These are phyloP conservation scores for Nephrotoma appendiculata DNA, from an alignment of 2,888 invertebrate species.

Conservation along the genomic window DNA sequence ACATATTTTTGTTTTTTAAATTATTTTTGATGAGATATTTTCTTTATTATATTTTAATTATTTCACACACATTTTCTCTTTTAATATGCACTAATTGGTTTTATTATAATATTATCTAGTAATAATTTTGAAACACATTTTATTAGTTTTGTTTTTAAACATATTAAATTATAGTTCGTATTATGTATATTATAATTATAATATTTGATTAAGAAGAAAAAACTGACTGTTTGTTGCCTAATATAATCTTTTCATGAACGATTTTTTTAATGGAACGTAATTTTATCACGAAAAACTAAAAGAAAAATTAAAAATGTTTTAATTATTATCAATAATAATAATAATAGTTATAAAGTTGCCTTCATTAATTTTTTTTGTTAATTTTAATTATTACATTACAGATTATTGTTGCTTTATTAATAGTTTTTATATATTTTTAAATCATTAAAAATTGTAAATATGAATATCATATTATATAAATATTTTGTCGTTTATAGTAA, in stretches of 20 bases:
- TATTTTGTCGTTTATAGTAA: not conserved
- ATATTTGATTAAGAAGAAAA: not conserved
- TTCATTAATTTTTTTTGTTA: not conserved
- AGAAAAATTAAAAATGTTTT: not conserved
- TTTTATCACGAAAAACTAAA: not conserved
- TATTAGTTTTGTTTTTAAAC: not conserved
- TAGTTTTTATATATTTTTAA: not conserved
- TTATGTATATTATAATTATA: not conserved
- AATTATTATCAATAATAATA: not conserved
- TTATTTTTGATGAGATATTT: not conserved
- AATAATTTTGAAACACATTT: not conserved
- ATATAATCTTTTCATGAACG: not conserved
- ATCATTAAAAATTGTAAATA: not conserved
- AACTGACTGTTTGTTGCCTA: not conserved
- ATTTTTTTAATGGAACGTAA: not conserved
- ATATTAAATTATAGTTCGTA: not conserved
- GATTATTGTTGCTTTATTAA: not conserved
- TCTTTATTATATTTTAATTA: not conserved
- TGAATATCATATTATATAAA: not conserved
- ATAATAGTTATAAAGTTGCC: not conserved
- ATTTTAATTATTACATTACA: not conserved
- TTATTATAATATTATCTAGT: not conserved
- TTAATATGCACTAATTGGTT: not conserved
- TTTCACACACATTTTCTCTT: not conserved
- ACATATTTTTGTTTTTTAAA: not conserved